Percentiles rank a stretch among this genome's conserved stretches.
Conservation (phyloP, 2,797 vertebrate genomes). For the Pagetopsis macropterus region DNA sequence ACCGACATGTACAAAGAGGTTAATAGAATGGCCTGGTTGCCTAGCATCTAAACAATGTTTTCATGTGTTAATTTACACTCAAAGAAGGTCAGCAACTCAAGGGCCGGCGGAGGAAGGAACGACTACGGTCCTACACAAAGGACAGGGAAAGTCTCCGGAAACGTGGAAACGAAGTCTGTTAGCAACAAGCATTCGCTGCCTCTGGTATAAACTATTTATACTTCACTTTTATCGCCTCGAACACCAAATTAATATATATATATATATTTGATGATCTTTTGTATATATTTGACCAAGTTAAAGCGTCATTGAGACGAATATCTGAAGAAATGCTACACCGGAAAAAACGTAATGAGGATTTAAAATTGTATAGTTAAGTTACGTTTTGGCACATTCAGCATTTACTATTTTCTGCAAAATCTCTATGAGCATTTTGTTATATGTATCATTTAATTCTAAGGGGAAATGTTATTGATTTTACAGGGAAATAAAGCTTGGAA, state of each 20-base stretch:
- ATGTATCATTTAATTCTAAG: neutral
- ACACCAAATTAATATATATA: neutral
- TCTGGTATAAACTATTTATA: neutral
- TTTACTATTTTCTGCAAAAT: neutral
- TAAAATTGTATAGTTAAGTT: neutral
- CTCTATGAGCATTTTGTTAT: neutral
- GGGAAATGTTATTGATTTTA: neutral
- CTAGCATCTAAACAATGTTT: slow-evolving; percentile 55
- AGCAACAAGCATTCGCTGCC: neutral
- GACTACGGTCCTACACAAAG: slow-evolving; percentile 31
- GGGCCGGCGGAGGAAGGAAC: slow-evolving; percentile 15
- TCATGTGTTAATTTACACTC: slow-evolving; percentile 69
- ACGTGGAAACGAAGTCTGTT: neutral
- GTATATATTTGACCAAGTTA: neutral
- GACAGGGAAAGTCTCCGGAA: slow-evolving; percentile 11
- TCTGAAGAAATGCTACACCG: too few relatives aligned
- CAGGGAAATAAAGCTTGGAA: slow-evolving; percentile 1
- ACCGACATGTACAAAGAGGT: slow-evolving; percentile 38
- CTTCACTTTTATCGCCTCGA: neutral
- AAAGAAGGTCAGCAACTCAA: slow-evolving; percentile 56
- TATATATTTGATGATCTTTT: neutral
- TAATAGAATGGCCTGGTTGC: slow-evolving; percentile 59
- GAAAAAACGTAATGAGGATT: neutral
- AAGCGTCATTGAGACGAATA: neutral
- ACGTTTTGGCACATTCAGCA: neutral